Conservation (phyloP, 1,140 invertebrate genomes). For the Drosophila mayri region DNA sequence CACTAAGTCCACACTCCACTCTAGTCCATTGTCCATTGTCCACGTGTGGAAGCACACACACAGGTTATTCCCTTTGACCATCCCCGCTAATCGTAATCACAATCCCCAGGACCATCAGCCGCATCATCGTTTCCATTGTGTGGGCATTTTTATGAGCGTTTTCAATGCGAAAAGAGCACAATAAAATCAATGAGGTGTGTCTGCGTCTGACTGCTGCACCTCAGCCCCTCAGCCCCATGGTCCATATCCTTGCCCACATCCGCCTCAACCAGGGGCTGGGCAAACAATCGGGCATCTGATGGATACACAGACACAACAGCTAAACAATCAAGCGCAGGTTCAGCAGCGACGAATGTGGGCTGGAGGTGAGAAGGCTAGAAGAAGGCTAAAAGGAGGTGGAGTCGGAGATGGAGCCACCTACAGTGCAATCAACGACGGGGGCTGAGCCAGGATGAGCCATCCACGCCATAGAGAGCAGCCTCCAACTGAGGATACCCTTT, state of each 20-base stretch:
- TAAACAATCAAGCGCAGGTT: slow-evolving; percentile 79
- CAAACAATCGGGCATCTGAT: slow-evolving; percentile 72
- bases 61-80: slow-evolving; percentile 24
- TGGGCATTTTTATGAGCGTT: slow-evolving; percentile 83
- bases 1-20: slow-evolving; percentile 41
- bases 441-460: slow-evolving; percentile 17
- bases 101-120: slow-evolving; percentile 54
- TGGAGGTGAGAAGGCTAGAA: slow-evolving; percentile 5
- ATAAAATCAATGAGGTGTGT: slow-evolving; percentile 83
- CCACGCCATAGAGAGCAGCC: slow-evolving; percentile 2
- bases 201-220: slow-evolving; percentile 64
- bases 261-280: slow-evolving; percentile 38
- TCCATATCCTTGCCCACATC: slow-evolving; percentile 14
- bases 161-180: slow-evolving; percentile 80
- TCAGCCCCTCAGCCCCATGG: slow-evolving; percentile 19
- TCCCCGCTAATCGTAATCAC: slow-evolving; percentile 20
- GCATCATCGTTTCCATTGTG: slow-evolving; percentile 81
- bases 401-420: slow-evolving; percentile 60
- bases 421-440: slow-evolving; percentile 67
- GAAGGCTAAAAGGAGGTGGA: background rate
- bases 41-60: slow-evolving; percentile 36
- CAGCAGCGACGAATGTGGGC: slow-evolving; percentile 11
- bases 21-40: slow-evolving; percentile 46
- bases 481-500: slow-evolving; percentile 24
- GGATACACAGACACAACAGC: slow-evolving; percentile 67